Conservation (phyloP, 2,797 vertebrate species). For the Rhynchotus rufescens region DNA sequence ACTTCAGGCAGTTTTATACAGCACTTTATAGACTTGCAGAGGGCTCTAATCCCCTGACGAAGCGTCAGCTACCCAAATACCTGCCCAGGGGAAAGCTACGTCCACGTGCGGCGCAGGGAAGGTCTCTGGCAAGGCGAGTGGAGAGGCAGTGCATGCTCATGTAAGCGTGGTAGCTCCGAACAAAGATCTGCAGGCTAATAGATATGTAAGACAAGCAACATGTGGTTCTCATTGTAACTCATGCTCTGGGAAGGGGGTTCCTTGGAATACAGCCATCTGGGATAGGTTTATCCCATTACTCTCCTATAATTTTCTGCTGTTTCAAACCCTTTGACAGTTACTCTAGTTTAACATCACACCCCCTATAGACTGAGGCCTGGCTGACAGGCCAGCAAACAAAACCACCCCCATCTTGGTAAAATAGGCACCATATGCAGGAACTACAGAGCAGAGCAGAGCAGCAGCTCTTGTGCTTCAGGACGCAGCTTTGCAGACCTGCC, state of each 20-base stretch:
- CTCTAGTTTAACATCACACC: slow-evolving; percentile 68
- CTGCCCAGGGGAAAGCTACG: background rate
- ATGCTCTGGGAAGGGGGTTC: slow-evolving; percentile 53
- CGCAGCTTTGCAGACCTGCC: background rate
- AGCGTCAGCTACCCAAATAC: slow-evolving; percentile 36
- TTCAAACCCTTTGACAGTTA: slow-evolving; percentile 69
- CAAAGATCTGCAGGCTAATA: slow-evolving; percentile 68
- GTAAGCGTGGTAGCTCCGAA: slow-evolving; percentile 59
- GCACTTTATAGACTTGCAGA: slow-evolving; percentile 20
- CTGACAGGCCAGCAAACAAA: slow-evolving; percentile 57
- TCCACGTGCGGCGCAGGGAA: background rate
- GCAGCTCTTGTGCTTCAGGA: background rate
- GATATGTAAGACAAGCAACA: slow-evolving; percentile 69
- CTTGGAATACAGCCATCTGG: slow-evolving; percentile 53
- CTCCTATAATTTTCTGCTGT: slow-evolving; percentile 65
- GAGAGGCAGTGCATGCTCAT: background rate
- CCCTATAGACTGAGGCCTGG: slow-evolving; percentile 58
- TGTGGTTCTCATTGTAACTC: slow-evolving; percentile 69
- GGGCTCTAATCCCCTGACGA: background rate
- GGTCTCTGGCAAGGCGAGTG: background rate
- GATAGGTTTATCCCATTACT: slow-evolving; percentile 73
- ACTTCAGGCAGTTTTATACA: slow-evolving; percentile 33
- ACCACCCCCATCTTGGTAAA: slow-evolving; percentile 33
- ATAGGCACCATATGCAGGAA: slow-evolving; percentile 39
- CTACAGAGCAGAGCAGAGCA: background rate